Base-by-base conservation (phyloP, 2,888 invertebrate species). In the Eilema depressum region DNA sequence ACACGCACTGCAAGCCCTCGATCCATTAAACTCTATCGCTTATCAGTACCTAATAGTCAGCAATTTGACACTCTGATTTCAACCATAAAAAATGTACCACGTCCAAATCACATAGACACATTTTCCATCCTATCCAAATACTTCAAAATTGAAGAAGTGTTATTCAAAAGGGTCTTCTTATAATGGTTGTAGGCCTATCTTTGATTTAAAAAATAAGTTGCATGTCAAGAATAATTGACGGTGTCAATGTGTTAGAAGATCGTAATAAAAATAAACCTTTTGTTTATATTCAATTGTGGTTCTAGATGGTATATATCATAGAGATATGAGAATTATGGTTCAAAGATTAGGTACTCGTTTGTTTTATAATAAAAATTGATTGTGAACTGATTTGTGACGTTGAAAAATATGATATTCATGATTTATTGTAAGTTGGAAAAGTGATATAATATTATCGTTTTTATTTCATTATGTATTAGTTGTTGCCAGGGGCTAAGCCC, bases 1-100 rank as follows among this genome's bases (percentile, higher is more conserved):
- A 86, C 86, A 86, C 72, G 72, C 65, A 64, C 60, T 61, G 57
- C 73, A 72, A 70, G 26, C 64, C 73, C 75, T 79, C 78, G 73
- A 84, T 81, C 84, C 85, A 85, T 86, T 85, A 83, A 79, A 78
- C 71, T 75, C 71, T 83, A 86, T 86, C 82, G 79, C 83, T 87
- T 88, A 88, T 88, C 88, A 82, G 78, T 68, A 85, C 80, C 84
- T 87, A 85, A 88, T 86, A 85, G 87, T 83, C 81, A 80, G 84
- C 85, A 84, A 88, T 88, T 88, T 87, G 78, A 88, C 84, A 87
- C 85, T 81, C 78, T 82, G 81, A 83, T 83, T 83, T 82, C 73
- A 76, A 75, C 78, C 78, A 83, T 33, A 76, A 81, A 83, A 71
- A 82, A 80, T 74, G 12, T 61, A 60, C 26, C 14, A 33, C 0